Base-by-base conservation (phyloP, 1,140 invertebrate species). In the Hycleus phaleratus region DNA sequence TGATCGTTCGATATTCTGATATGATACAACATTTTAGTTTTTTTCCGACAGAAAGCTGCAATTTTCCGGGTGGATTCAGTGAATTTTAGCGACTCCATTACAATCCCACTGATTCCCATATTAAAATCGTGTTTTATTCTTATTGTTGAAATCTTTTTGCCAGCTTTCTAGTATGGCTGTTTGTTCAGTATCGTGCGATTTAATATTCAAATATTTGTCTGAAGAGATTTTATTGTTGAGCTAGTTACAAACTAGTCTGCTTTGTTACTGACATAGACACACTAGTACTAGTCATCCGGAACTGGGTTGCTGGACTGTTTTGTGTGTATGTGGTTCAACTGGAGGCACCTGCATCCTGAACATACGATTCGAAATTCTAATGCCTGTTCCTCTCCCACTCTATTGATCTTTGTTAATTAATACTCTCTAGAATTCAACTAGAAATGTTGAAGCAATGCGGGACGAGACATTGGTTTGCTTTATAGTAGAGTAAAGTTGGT, bases 381-480 rank as follows among this genome's bases (percentile, higher is more conserved):
- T 18, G 18, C 1, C 18, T 18, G 18, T 18, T 18, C 18, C 18
- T 18, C 18, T 18, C 18, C 32, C 32, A 5, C 32, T 39, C 54
- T 56, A 56, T 56, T 56, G 54, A 56, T 56, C 54, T 56, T 56
- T 56, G 54, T 56, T 56, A 56, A 56, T 56, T 56, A 56, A 56
- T 56, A 46, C 47, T 56, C 32, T 24, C 32, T 32, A 32, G 32
- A 32, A 32, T 32, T 0, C 4, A 32, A 32, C 32, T 32, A 32
- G 32, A 5, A 32, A 3, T 7, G 7, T 32, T 32, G 7, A 32
- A 32, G 32, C 4, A 32, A 7, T 32, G 7, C 7, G 7, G 32
- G 4, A 32, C 4, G 7, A 32, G 32, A 5, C 32, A 7, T 4
- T 32, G 7, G 32, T 32, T 32, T 32, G 32, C 32, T 32, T 32